Base-by-base conservation (phyloP, 2,113 vertebrate genomes). In the Erythrocercus mccallii region DNA sequence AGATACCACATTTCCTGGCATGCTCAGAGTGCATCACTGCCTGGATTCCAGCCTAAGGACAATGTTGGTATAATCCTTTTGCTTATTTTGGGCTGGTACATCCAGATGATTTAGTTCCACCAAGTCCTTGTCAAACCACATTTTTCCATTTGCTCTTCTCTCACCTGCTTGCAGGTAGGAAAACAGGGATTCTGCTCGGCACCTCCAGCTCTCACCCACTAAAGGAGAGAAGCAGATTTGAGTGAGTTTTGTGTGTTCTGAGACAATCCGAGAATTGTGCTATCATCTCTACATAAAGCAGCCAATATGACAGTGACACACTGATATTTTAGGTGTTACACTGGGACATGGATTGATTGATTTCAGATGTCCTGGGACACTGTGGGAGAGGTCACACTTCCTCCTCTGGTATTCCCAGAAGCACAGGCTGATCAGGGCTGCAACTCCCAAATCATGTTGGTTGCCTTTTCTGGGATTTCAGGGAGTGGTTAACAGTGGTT, bases 101-200 rank as follows among this genome's bases (percentile, higher is more conserved):
- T 45, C 18, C 38, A 73, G 54, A 45, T 3, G 5, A 62, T 45
- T 48, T 19, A 14, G 8, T 30, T 85, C 51, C 60, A 80, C 47
- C 44, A 50, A 86, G 28, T 17, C 44, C 27, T 50, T 40, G 27
- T 22, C 45, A 78, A 93, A 62, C 1, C 28, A 31, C 8, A 2
- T 54, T 76, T 89, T 51, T 7, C 64, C 38, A 48, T 62, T 65
- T 48, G 47, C 30, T 82, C 30, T 56, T 42, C 58, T 79, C 93
- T 97, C 61, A 98, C 97, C 97, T 92, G 89, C 64, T 54, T 96
- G 96, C 94, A 98, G 90, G 95, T 73, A 97, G 84, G 60, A 82
- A 47, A 98, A 97, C 47, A 98, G 87, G 4, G 94, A 97, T 51
- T 97, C 97, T 22, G 81, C 54, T 4, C 6, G 53, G 65, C 90